Percentiles rank a stretch among this genome's conserved stretches.
phyloP scores from a whole-genome alignment of 2,888 invertebrate genomes.

The Caenorhabditis afra region DNA sequence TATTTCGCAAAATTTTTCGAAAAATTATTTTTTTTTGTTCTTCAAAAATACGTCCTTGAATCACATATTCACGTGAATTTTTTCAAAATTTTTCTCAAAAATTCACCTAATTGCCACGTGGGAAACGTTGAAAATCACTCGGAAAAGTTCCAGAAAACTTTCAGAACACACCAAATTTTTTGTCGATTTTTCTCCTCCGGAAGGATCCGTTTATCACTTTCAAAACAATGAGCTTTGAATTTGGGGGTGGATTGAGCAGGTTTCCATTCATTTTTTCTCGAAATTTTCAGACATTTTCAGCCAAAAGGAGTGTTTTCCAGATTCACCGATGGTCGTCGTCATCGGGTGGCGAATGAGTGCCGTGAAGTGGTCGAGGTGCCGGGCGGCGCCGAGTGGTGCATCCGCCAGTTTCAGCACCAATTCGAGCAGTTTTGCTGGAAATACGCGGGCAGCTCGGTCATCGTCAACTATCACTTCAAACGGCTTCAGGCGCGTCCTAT shows the following conservation, averaged over 20 bases:
- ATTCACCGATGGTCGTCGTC: background rate
- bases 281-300: background rate
- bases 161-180: too few species aligned
- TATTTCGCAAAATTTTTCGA: too few species aligned
- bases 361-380: conserved; percentile 53
- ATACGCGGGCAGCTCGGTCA: conserved; percentile 53
- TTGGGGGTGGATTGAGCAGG: conserved; percentile 44
- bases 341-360: conserved; percentile 11
- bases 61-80: background rate
- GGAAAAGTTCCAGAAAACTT: background rate
- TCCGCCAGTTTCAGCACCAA: conserved; percentile 32
- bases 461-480: conserved; percentile 57
- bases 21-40: too few species aligned
- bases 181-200: too few species aligned
- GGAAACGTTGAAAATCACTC: background rate
- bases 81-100: background rate
- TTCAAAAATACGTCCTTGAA: too few species aligned
- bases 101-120: background rate
- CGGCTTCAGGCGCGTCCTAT: conserved; percentile 35
- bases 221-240: conserved; percentile 18
- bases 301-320: conserved; percentile 10
- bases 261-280: too few species aligned
- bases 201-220: too few species aligned
- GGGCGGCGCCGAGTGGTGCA: conserved; percentile 54
- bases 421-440: conserved; percentile 47